Evolutionary conservation across 2,113 vertebrate species (phyloP), one percentile per base, ranked within the genome.

Genomic region (Euleptes europaea): DNA sequence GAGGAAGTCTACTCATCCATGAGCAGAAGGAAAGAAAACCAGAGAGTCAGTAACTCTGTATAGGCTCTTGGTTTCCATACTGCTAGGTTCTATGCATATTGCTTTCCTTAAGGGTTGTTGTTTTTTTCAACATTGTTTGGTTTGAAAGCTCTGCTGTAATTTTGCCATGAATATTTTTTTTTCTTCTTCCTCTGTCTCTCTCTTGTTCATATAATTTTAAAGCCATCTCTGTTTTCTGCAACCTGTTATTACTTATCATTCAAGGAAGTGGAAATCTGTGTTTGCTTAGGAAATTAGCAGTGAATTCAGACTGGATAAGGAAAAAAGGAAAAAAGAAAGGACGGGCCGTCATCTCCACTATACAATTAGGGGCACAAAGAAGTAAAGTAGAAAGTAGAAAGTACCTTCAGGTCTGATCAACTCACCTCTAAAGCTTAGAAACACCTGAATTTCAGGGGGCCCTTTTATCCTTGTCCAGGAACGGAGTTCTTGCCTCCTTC

Each of bases 191-290:
- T 67, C 40, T 26, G n/a, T 78, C 74, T 74, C 54, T 12, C 10
- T 44, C 67, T 69, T n/a, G 65, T 44, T 66, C 28, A 28, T 65
- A 44, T 71, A 40, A 71, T 71, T 78, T 78, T 71, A 69, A 86
- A 77, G 33, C 60, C 54, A 78, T 65, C 51, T 63, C 40, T 19
- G 21, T 72, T 78, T 78, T 42, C 67, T 71, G 26, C 42, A 40
- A 40, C 75, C 75, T 87, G 33, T 83, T 80, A 63, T 72, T 82
- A 71, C 72, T 87, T 87, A 78, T 78, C 66, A 78, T 71, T 65
- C 33, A 71, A 49, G 67, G 54, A 42, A 65, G 26, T 49, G n/a
- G 51, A 83, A 78, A 87, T 82, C 38, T 60, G 72, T 38, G 70
- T 76, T 85, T 60, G n/a, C 33, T 44, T 78, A 63, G 80, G 17